Evolutionary conservation across 1,140 invertebrate species (phyloP).

Genomic region (Heliconius congener): DNA sequence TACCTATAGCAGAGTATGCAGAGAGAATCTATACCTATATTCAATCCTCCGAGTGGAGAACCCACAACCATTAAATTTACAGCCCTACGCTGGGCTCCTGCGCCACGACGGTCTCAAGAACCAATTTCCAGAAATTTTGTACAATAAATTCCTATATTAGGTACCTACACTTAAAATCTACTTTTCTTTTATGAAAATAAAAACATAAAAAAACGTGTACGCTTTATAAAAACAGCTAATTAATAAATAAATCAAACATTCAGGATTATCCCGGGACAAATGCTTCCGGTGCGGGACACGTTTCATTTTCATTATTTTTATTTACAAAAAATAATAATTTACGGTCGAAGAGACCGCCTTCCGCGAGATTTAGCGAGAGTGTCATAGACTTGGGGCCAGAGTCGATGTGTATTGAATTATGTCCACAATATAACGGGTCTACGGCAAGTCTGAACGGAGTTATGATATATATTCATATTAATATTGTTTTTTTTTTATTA

Average conservation of each 20-base stretch:
- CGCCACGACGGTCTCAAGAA: no score
- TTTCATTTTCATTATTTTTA: constrained; percentile 76
- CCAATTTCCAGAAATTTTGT: no score
- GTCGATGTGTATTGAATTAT: constrained; percentile 69
- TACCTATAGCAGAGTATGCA: no score
- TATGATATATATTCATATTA: constrained; percentile 54
- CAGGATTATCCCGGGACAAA: constrained; percentile 72
- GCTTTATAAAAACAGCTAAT: constrained; percentile 48
- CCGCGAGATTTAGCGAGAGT: constrained; percentile 72
- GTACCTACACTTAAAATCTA: no score
- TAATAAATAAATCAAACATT: constrained; percentile 71
- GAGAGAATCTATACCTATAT: no score
- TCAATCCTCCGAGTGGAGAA: no score
- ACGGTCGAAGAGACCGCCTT: constrained; percentile 65
- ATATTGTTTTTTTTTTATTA: constrained; percentile 49
- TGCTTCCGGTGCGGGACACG: constrained; percentile 63
- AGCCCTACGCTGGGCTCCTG: no score
- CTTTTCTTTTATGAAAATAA: neutral
- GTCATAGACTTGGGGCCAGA: constrained; percentile 65
- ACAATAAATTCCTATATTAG: no score
- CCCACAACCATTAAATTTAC: no score
- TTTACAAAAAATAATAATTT: constrained; percentile 72
- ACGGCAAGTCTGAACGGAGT: constrained; percentile 44
- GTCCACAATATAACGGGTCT: constrained; percentile 57
- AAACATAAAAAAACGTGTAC: neutral